Evolutionary conservation across 2,888 invertebrate species (phyloP).

Genomic region (Netelia virgata): DNA sequence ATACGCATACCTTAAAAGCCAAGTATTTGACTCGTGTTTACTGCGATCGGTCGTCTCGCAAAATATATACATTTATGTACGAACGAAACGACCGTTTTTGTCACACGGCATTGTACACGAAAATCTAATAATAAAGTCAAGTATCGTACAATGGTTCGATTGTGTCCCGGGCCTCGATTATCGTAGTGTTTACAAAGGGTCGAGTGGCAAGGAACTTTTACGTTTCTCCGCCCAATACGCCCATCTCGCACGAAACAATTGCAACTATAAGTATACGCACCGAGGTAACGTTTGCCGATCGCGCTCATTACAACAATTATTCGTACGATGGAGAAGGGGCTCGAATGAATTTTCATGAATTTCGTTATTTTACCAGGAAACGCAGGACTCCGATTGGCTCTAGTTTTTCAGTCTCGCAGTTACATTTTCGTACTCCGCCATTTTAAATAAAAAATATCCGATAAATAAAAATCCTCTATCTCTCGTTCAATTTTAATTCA

Average conservation of each 20-base stretch:
- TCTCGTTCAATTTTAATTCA: background rate
- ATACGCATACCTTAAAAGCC: too few species aligned
- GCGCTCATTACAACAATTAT: background rate
- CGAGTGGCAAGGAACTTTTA: background rate
- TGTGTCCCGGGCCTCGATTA: slow-evolving; percentile 11
- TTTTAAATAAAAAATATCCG: too few species aligned
- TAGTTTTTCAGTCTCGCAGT: background rate
- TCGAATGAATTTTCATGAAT: background rate
- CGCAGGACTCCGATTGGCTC: background rate
- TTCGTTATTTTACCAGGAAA: slow-evolving; percentile 2
- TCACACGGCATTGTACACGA: background rate
- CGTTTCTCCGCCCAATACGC: background rate
- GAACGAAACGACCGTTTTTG: background rate
- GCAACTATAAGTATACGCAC: background rate
- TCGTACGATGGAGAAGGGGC: background rate
- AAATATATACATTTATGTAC: background rate
- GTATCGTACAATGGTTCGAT: slow-evolving; percentile 11
- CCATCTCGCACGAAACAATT: background rate
- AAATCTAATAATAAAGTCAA: slow-evolving; percentile 49
- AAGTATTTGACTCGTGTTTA: too few species aligned
- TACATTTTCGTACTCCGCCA: background rate
- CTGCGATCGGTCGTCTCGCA: too few species aligned
- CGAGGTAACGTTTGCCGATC: background rate
- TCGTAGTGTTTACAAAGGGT: background rate
- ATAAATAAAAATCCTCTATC: background rate